Percentiles rank a stretch among this genome's conserved stretches.
phyloP scores from a whole-genome alignment of 2,888 invertebrate genomes.

The Zygogramma bicolorata region DNA sequence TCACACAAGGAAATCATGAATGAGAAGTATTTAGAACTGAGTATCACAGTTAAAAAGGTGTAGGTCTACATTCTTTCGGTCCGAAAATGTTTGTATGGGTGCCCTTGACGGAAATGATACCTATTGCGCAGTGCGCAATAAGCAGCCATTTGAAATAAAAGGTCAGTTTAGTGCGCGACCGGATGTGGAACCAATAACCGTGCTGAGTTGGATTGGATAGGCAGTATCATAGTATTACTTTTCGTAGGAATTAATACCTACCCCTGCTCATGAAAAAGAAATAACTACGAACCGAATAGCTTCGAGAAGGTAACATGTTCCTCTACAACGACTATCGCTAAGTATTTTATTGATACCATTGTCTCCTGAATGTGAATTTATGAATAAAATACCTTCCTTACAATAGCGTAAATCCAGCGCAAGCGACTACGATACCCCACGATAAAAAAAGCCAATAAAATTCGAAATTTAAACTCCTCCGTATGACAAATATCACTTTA shows the following conservation, averaged over 20 bases:
- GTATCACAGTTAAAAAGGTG: too few relatives aligned
- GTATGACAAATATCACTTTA: conserved; percentile 40
- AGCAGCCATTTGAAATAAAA: too few relatives aligned
- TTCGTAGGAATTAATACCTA: neutral
- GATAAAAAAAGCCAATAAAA: conserved; percentile 33
- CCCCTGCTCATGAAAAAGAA: too few relatives aligned
- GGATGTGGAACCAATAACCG: too few relatives aligned
- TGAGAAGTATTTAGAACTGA: too few relatives aligned
- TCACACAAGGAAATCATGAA: too few relatives aligned
- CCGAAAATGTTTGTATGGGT: too few relatives aligned
- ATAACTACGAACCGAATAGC: neutral
- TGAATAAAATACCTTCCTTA: conserved; percentile 11
- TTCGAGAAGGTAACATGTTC: neutral
- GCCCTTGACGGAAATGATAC: too few relatives aligned
- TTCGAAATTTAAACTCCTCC: conserved; percentile 38
- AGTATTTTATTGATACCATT: conserved; percentile 32
- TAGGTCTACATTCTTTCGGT: too few relatives aligned
- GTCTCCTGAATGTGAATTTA: conserved; percentile 32
- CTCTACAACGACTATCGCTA: conserved; percentile 5
- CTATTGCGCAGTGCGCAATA: too few relatives aligned
- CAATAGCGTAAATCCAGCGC: conserved; percentile 26
- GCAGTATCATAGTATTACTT: neutral
- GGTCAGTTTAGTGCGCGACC: too few relatives aligned
- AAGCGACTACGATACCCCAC: conserved; percentile 6
- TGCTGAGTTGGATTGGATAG: too few relatives aligned